Percentiles rank a stretch among this genome's conserved stretches.
These are phyloP conservation scores for Meliscaeva auricollis DNA, from an alignment of 2,888 invertebrate genomes.

Conservation along the genomic window DNA sequence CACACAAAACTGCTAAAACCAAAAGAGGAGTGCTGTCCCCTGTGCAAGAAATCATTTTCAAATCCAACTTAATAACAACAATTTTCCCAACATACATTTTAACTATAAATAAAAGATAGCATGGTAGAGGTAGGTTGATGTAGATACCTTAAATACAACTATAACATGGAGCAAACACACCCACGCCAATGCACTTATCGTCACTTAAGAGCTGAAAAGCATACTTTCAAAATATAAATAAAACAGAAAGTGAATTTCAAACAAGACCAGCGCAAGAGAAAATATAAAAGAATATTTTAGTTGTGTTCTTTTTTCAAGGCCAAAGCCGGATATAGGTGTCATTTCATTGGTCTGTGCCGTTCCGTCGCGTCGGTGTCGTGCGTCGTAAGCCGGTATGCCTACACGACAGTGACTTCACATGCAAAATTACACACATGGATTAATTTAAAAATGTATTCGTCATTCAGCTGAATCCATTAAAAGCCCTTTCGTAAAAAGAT, in stretches of 20 bases:
- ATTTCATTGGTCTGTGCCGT: constrained; percentile 23
- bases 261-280: constrained; percentile 13
- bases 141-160: background rate
- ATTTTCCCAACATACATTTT: background rate
- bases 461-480: constrained; percentile 15
- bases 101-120: background rate
- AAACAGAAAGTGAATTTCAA: constrained; percentile 45
- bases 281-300: constrained; percentile 3
- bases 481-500: constrained; percentile 5
- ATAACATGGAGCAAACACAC: constrained; percentile 4
- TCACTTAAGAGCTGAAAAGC: background rate
- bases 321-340: constrained; percentile 63
- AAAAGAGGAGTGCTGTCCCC: background rate
- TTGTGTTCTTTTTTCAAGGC: constrained; percentile 21
- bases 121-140: background rate
- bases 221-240: constrained; percentile 25
- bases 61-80: background rate
- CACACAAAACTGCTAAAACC: background rate
- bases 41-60: background rate
- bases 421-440: constrained; percentile 51
- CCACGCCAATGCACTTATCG: constrained; percentile 21
- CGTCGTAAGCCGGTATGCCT: background rate
- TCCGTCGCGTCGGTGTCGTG: background rate
- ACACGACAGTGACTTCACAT: constrained; percentile 2
- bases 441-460: constrained; percentile 28